Percentiles rank a stretch among this genome's conserved stretches.
Conservation (phyloP, 92 coral and sea anemone species). For the Plumapathes pennacea region DNA sequence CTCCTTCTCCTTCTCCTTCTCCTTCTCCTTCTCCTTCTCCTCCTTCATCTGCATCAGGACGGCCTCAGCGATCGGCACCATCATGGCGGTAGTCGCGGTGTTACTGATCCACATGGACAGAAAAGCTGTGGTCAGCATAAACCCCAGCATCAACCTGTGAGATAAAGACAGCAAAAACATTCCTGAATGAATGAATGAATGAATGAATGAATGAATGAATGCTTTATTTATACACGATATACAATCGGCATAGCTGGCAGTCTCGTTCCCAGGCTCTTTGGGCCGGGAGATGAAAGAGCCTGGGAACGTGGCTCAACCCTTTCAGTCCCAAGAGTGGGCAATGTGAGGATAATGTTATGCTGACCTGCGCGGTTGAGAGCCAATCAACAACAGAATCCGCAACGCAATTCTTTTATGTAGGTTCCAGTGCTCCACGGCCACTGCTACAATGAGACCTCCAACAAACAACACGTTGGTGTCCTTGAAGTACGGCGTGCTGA, state of each 20-base stretch:
- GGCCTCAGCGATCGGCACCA: conserved; percentile 98
- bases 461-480: conserved; percentile 80
- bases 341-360: conserved; percentile 55
- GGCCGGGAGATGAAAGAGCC: too few relatives aligned
- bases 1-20: conserved; percentile 24
- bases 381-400: conserved; percentile 73
- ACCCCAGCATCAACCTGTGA: conserved; percentile 88
- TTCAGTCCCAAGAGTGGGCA: too few relatives aligned
- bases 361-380: conserved; percentile 90
- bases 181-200: too few relatives aligned
- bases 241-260: too few relatives aligned
- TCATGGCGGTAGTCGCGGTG: conserved; percentile 99
- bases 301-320: too few relatives aligned
- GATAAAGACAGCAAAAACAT: background rate
- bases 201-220: too few relatives aligned
- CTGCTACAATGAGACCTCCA: conserved; percentile 83
- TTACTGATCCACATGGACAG: conserved; percentile 99
- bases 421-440: conserved; percentile 84
- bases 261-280: background rate
- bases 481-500: conserved; percentile 63
- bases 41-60: conserved; percentile 73
- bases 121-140: conserved; percentile 90
- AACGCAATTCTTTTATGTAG: conserved; percentile 91
- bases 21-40: conserved; percentile 35
- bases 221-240: too few relatives aligned